These are phyloP conservation scores for Aspidoscelis tigris DNA, from an alignment of 2,113 vertebrate genomes.

Conservation along the genomic window DNA sequence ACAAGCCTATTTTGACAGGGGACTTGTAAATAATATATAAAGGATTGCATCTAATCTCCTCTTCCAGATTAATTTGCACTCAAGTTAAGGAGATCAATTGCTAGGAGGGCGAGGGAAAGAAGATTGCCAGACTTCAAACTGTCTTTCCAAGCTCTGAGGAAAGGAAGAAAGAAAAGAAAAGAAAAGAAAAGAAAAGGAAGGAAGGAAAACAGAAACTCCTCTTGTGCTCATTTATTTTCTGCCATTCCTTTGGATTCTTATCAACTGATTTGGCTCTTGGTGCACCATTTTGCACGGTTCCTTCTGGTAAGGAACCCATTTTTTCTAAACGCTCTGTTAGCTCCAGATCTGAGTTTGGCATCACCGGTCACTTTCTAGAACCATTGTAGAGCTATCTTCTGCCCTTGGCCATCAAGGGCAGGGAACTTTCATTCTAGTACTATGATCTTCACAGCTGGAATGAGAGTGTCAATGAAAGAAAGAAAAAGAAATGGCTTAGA, in stretches of 20 bases:
- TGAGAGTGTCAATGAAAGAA: too few species aligned
- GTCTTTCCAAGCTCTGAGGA: background rate
- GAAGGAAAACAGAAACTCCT: background rate
- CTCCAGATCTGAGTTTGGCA: background rate
- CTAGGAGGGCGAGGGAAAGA: background rate
- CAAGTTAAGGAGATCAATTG: slow-evolving; percentile 14
- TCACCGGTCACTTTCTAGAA: background rate
- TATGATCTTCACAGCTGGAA: too few species aligned
- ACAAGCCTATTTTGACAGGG: background rate
- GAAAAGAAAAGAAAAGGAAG: too few species aligned
- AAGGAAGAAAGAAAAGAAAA: background rate
- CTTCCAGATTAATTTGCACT: slow-evolving; percentile 11
- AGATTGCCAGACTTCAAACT: background rate
- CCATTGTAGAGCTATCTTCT: background rate
- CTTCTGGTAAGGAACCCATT: background rate
- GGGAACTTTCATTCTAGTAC: too few species aligned
- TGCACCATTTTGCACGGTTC: background rate
- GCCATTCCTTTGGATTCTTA: background rate
- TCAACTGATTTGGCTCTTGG: background rate
- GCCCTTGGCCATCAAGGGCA: too few species aligned
- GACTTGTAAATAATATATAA: background rate
- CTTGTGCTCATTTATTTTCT: background rate
- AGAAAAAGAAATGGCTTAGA: too few species aligned
- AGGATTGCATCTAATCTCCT: background rate
- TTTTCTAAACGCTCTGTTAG: background rate